Base-by-base conservation (phyloP, 2,113 vertebrate species). In the Macquaria ambigua region DNA sequence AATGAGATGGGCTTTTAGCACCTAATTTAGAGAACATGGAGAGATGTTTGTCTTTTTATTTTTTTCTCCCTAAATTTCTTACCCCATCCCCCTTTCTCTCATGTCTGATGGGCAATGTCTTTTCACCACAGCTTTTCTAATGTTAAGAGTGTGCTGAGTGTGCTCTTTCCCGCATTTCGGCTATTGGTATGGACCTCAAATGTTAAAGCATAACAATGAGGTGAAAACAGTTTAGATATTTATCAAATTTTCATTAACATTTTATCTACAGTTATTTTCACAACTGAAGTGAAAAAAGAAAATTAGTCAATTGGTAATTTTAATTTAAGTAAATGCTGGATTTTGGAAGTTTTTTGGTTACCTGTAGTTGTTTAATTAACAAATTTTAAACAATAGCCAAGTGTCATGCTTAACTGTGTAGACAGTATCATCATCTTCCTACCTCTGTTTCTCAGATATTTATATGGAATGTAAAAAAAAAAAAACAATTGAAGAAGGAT, bases 1-100 rank as follows among this genome's bases (percentile, higher is more conserved):
- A 88, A 93, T 91, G 90, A 86, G 89, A 79, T 85, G 84, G 89
- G 83, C 90, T 90, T 81, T 94, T 94, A 93, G 77, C 90, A 85
- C 92, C 91, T 93, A 62, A 92, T 94, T 94, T 87, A 90, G 81
- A 85, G 81, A 85, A 81, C 79, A 80, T 77, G 77, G 63, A 82
- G 83, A 83, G 72, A 93, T 94, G 89, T 94, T 94, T 89, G 87
- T 90, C 85, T 70, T 92, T 90, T 85, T 85, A 41, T 12, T 8
- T 85, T 85, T 48, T 12, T 8, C 8, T 15, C 39, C 64, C 34
- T 67, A 15, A 21, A 7, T 83, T 82, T 82, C 77, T 76, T 9
- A 55, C 68, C 81, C 88, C 86, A 64, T 84, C 87, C 82, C 83
- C 79, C 83, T 58, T 84, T 79, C 82, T 80, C 79, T 77, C 53